Conservation (phyloP, 2,113 vertebrate genomes). For the Carlito syrichta region DNA sequence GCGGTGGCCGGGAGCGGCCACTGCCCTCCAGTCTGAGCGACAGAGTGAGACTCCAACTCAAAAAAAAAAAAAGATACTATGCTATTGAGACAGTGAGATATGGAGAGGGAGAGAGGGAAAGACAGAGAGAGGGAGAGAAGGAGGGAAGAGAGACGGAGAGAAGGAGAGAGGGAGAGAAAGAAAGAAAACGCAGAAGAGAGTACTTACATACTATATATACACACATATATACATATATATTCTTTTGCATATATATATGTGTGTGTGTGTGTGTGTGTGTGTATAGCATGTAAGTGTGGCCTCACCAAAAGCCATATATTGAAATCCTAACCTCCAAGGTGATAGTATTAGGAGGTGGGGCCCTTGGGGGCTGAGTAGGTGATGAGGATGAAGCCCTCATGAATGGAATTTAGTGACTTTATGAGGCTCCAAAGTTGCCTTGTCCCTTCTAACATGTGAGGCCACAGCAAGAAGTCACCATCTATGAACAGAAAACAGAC, state of each 20-base stretch:
- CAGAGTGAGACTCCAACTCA: no score
- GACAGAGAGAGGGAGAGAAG: no score
- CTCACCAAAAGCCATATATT: not conserved
- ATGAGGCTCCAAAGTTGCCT: not conserved
- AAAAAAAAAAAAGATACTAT: no score
- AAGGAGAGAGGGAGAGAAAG: fast-evolving
- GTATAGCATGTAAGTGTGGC: no score
- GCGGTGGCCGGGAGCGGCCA: no score
- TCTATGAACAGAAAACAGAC: not conserved
- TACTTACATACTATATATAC: no score
- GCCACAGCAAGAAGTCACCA: not conserved
- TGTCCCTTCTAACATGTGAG: not conserved
- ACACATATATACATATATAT: no score
- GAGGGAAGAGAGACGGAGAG: no score
- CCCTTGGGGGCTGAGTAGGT: not conserved
- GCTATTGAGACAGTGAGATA: no score
- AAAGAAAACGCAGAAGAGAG: fast-evolving
- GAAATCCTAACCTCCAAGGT: not conserved
- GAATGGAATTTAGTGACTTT: not conserved
- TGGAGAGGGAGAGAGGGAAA: not conserved
- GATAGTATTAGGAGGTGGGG: not conserved
- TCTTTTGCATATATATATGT: no score
- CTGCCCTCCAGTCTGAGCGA: no score
- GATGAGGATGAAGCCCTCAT: not conserved
- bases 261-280: no score